phyloP scores from a whole-genome alignment of 2,888 invertebrate species.

The Criorhina ranunculi region DNA sequence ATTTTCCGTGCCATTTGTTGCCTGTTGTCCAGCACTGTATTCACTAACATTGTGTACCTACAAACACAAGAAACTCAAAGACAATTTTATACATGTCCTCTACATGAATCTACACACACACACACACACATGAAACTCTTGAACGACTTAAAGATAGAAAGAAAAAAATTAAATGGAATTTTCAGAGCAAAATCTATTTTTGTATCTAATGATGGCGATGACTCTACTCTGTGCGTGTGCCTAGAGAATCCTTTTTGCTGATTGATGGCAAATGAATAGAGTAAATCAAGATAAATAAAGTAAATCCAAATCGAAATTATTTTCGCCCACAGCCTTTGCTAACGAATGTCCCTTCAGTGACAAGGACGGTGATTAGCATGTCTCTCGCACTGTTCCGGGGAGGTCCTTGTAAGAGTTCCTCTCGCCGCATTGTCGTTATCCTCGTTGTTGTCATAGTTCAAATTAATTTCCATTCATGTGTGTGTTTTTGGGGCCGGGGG shows the following conservation, averaged over 20 bases:
- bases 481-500: conserved; percentile 8
- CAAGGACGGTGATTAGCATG: conserved; percentile 36
- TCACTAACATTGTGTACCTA: conserved; percentile 11
- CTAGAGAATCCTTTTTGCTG: conserved; percentile 48
- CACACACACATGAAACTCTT: conserved; percentile 9
- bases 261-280: conserved; percentile 38
- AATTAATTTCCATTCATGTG: conserved; percentile 47
- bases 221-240: conserved; percentile 33
- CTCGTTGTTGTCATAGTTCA: conserved; percentile 34
- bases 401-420: conserved; percentile 57
- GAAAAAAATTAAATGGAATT: conserved; percentile 24
- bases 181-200: conserved; percentile 50
- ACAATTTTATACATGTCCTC: conserved; percentile 15
- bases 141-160: conserved; percentile 23
- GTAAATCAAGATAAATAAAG: conserved; percentile 2
- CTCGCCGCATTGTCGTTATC: not conserved
- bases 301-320: conserved; percentile 33
- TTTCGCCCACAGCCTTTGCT: conserved; percentile 42
- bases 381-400: conserved; percentile 16
- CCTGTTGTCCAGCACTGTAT: conserved; percentile 35
- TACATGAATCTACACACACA: conserved; percentile 38
- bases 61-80: conserved; percentile 2
- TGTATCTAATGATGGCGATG: conserved; percentile 30
- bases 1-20: too few species aligned
- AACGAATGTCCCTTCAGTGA: conserved; percentile 24